Conservation (phyloP, 2,888 invertebrate species). For the Lithosia quadra region DNA sequence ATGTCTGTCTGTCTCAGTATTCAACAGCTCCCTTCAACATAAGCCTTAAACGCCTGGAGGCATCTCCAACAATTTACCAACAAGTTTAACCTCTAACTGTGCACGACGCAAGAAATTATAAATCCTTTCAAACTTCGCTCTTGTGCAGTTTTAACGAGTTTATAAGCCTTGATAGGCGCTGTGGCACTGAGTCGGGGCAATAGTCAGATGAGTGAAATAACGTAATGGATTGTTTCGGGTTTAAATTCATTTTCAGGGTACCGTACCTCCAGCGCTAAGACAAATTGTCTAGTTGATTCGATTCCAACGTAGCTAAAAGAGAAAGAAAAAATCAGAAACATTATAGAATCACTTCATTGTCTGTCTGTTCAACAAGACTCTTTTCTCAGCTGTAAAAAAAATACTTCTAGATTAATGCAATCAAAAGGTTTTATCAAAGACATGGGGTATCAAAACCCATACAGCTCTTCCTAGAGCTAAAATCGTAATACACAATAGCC, state of each 20-base stretch:
- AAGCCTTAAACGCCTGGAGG: background rate
- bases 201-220: background rate
- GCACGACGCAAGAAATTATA: constrained; percentile 2
- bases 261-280: background rate
- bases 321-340: too few species aligned
- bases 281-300: too few species aligned
- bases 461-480: too few species aligned
- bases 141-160: background rate
- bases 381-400: too few species aligned
- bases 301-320: too few species aligned
- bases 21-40: background rate
- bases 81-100: background rate
- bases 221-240: background rate
- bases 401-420: too few species aligned
- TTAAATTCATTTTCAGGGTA: background rate
- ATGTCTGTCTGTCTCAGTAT: background rate
- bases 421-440: too few species aligned
- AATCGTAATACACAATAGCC: too few species aligned
- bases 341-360: too few species aligned
- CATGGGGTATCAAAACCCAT: too few species aligned
- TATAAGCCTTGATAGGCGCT: background rate
- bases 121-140: constrained; percentile 9
- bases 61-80: background rate
- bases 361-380: too few species aligned
- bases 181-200: background rate